Percentiles rank a stretch among this genome's conserved stretches.
These are phyloP conservation scores for Geopemphigus sp. DNA, from an alignment of 1,140 invertebrate genomes.

Conservation along the genomic window DNA sequence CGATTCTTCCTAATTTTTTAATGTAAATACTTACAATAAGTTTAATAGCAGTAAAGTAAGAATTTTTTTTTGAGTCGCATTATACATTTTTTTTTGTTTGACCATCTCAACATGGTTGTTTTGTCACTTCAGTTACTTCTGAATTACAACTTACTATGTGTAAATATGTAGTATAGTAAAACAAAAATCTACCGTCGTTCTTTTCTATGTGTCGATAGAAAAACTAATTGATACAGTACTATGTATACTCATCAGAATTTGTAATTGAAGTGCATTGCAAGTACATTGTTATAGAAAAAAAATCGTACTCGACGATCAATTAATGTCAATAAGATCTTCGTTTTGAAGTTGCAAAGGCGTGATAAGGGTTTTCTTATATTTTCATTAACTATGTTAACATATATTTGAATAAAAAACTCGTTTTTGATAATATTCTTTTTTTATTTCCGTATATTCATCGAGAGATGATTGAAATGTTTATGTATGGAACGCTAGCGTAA, in stretches of 20 bases:
- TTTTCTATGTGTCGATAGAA: slow-evolving; percentile 24
- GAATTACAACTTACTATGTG: slow-evolving; percentile 3
- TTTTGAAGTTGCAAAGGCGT: neutral
- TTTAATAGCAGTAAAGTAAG: slow-evolving; percentile 47
- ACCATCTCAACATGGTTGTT: neutral
- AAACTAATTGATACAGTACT: slow-evolving; percentile 9
- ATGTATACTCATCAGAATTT: neutral
- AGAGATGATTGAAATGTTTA: no score
- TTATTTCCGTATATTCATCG: slow-evolving; percentile 5
- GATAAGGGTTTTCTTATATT: slow-evolving; percentile 37
- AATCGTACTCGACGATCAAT: slow-evolving; percentile 4
- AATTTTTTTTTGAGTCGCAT: slow-evolving; percentile 36
- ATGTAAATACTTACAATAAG: slow-evolving; percentile 47
- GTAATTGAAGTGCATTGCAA: slow-evolving; percentile 29
- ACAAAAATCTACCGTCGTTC: neutral
- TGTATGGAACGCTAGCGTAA: no score
- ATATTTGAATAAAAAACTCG: slow-evolving; percentile 27
- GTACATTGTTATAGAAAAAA: slow-evolving; percentile 10
- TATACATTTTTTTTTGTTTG: slow-evolving; percentile 37
- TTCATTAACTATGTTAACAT: slow-evolving; percentile 27
- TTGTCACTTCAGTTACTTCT: slow-evolving; percentile 11
- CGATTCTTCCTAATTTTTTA: slow-evolving; percentile 48
- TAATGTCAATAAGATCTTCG: neutral
- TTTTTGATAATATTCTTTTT: slow-evolving; percentile 32
- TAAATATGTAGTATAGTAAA: neutral